Percentiles rank a stretch among this genome's conserved stretches.
These are phyloP conservation scores for Oriolus oriolus DNA, from an alignment of 2,113 vertebrate genomes.

Conservation along the genomic window DNA sequence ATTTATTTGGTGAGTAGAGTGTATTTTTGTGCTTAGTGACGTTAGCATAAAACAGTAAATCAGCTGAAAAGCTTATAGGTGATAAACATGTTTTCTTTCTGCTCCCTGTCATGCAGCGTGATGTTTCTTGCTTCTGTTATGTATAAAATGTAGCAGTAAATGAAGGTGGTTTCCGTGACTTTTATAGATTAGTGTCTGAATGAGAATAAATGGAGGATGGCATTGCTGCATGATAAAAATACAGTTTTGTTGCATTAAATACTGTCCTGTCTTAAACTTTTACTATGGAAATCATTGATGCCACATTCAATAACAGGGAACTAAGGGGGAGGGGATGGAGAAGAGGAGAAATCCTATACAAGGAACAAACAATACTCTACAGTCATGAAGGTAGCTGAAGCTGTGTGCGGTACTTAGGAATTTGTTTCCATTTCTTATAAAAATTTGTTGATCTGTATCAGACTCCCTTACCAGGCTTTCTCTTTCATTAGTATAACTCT, in stretches of 20 bases:
- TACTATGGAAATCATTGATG: neutral
- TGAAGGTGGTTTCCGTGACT: neutral
- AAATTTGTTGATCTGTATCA: neutral
- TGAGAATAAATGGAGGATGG: neutral
- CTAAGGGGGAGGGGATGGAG: neutral
- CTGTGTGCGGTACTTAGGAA: neutral
- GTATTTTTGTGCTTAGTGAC: slow-evolving; percentile 52
- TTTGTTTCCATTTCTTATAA: neutral
- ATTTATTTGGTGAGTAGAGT: slow-evolving; percentile 93
- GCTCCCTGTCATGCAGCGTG: neutral
- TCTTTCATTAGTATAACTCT: neutral
- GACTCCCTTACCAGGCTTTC: neutral
- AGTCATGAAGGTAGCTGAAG: neutral
- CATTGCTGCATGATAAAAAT: neutral
- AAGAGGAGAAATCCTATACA: neutral
- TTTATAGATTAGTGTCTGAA: neutral
- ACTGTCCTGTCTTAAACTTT: neutral
- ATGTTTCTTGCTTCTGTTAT: neutral
- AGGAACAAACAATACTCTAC: neutral
- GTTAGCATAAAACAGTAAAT: slow-evolving; percentile 24
- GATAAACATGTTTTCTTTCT: slow-evolving; percentile 2
- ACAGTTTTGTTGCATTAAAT: neutral
- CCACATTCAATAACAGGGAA: neutral
- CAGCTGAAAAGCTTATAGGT: slow-evolving; percentile 40
- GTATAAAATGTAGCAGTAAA: neutral